phyloP scores from a whole-genome alignment of 2,113 vertebrate species.

The Morone chrysops region DNA sequence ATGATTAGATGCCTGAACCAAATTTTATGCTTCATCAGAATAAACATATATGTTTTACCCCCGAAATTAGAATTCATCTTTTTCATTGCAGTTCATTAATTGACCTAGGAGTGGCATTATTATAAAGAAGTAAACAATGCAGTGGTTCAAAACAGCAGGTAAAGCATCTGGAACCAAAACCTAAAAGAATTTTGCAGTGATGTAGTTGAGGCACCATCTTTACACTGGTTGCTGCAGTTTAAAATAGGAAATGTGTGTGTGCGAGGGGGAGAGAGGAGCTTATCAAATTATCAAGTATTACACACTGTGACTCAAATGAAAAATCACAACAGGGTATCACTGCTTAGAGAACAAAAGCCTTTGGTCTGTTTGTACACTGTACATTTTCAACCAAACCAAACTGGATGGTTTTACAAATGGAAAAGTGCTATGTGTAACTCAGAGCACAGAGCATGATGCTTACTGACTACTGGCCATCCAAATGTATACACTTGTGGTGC shows the following conservation, averaged over 20 bases:
- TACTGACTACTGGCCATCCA: background rate
- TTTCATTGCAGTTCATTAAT: background rate
- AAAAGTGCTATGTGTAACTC: background rate
- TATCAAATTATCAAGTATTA: constrained; percentile 64
- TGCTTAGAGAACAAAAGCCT: constrained; percentile 40
- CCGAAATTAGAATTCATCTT: background rate
- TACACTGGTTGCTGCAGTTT: constrained; percentile 25
- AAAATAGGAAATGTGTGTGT: constrained; percentile 13
- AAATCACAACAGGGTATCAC: constrained; percentile 71
- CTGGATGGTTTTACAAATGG: constrained; percentile 10
- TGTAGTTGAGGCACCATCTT: background rate
- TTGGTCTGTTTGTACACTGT: constrained; percentile 6
- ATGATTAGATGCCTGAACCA: background rate
- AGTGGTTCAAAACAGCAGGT: background rate
- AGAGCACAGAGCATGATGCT: background rate
- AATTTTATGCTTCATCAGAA: background rate
- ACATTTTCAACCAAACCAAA: constrained; percentile 11
- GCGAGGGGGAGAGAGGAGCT: constrained; percentile 27
- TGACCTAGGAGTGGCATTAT: background rate
- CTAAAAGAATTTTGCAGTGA: constrained; percentile 28
- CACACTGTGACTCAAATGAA: constrained; percentile 77
- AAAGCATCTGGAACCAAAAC: background rate
- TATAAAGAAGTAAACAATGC: background rate
- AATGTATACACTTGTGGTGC: background rate
- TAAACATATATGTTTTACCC: background rate